phyloP scores from a whole-genome alignment of 30 jellyfish, hydroid and myxozoan species.

The Phacellophora camtschatica region DNA sequence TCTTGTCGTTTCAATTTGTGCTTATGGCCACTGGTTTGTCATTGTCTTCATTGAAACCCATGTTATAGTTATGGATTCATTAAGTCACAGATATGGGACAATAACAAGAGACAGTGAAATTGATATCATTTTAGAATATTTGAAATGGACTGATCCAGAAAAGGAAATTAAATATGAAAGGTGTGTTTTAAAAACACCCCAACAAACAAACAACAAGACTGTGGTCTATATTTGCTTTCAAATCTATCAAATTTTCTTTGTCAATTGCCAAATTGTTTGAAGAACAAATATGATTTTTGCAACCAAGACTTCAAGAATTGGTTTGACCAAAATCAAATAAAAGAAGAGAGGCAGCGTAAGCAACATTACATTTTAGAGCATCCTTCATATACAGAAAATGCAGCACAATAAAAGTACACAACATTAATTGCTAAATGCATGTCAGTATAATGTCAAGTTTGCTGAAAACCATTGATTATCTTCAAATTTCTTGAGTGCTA shows the following conservation, averaged over 20 bases:
- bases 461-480: too few relatives aligned
- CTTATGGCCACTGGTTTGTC: slow-evolving; percentile 13
- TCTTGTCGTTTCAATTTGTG: not conserved
- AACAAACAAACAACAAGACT: not conserved
- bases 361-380: not conserved
- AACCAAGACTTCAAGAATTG: not conserved
- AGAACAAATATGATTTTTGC: not conserved
- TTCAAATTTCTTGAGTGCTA: too few relatives aligned
- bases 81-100: not conserved
- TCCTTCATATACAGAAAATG: not conserved
- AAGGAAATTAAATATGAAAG: not conserved
- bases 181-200: not conserved
- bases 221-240: not conserved
- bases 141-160: not conserved
- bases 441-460: too few relatives aligned
- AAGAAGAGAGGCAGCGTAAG: not conserved
- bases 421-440: too few relatives aligned
- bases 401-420: too few relatives aligned
- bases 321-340: not conserved
- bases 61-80: slow-evolving; percentile 11
- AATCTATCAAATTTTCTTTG: not conserved
- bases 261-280: not conserved
- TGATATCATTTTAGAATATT: not conserved
- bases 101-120: not conserved
- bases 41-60: not conserved